Percentiles rank a stretch among this genome's conserved stretches.
phyloP scores from a whole-genome alignment of 2,113 vertebrate genomes.

The Pelecanus crispus region DNA sequence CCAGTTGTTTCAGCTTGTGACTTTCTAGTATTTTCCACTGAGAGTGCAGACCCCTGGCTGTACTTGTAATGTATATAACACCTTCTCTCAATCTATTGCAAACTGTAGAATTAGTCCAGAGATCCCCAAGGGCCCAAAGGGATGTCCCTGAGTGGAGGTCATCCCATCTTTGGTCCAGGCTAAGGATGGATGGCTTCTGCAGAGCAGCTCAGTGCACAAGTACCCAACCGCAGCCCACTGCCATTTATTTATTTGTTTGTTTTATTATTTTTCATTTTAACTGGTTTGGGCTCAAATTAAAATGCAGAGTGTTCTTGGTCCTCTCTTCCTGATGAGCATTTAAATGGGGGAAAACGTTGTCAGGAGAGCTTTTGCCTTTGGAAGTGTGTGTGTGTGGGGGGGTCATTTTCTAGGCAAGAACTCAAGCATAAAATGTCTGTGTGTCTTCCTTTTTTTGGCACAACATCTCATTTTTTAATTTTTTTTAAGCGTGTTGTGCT shows the following conservation, averaged over 20 bases:
- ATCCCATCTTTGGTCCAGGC: background rate
- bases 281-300: background rate
- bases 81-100: background rate
- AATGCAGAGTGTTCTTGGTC: background rate
- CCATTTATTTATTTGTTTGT: background rate
- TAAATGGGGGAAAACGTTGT: background rate
- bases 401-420: background rate
- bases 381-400: background rate
- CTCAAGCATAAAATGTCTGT: background rate
- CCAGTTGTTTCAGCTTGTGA: background rate
- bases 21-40: background rate
- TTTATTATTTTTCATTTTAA: background rate
- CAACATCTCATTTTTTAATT: background rate
- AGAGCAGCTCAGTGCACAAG: background rate
- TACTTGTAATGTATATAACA: background rate
- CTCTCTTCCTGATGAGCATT: background rate
- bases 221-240: accelerated
- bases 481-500: background rate
- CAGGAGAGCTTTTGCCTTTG: background rate
- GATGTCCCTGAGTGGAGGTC: background rate
- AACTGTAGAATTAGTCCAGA: background rate
- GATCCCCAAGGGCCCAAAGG: background rate
- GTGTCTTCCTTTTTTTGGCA: background rate
- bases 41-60: background rate
- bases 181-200: background rate